Conservation (phyloP, 2,888 invertebrate genomes). For the Agapostemon virescens region DNA sequence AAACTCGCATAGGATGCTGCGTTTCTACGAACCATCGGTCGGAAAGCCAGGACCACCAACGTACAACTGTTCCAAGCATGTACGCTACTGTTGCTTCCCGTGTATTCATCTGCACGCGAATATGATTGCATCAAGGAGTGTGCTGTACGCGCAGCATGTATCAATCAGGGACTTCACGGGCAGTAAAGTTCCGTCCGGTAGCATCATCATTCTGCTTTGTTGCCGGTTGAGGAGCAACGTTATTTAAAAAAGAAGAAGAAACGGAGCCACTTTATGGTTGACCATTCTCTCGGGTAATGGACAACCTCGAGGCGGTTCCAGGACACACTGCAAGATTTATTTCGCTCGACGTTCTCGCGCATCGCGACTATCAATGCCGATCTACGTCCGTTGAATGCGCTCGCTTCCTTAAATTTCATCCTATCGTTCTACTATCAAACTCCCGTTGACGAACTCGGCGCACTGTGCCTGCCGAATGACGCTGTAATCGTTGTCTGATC, state of each 20-base stretch:
- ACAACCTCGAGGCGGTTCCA: slow-evolving; percentile 33
- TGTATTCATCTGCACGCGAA: slow-evolving; percentile 47
- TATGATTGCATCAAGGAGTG: slow-evolving; percentile 47
- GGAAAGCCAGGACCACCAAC: slow-evolving; percentile 19
- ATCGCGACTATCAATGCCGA: slow-evolving; percentile 63
- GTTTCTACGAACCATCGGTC: background rate
- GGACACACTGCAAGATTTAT: slow-evolving; percentile 44
- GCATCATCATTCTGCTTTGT: slow-evolving; percentile 56
- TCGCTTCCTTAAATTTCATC: slow-evolving; percentile 3
- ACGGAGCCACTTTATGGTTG: slow-evolving; percentile 54
- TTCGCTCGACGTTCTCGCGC: slow-evolving; percentile 27
- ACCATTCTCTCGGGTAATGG: slow-evolving; percentile 50
- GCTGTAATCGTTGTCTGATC: background rate
- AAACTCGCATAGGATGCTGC: background rate
- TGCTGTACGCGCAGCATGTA: slow-evolving; percentile 53
- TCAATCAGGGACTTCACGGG: slow-evolving; percentile 53
- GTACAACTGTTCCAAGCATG: background rate
- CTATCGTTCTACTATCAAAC: slow-evolving; percentile 4
- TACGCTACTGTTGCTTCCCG: slow-evolving; percentile 46
- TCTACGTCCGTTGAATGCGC: slow-evolving; percentile 52
- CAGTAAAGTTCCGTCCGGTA: slow-evolving; percentile 53
- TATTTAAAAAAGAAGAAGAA: slow-evolving; percentile 44
- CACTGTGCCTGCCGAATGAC: background rate
- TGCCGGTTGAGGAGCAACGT: slow-evolving; percentile 37
- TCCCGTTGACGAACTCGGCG: background rate